Evolutionary conservation across 2,888 invertebrate species (phyloP).

Genomic region (Pristionchus arcanus): DNA sequence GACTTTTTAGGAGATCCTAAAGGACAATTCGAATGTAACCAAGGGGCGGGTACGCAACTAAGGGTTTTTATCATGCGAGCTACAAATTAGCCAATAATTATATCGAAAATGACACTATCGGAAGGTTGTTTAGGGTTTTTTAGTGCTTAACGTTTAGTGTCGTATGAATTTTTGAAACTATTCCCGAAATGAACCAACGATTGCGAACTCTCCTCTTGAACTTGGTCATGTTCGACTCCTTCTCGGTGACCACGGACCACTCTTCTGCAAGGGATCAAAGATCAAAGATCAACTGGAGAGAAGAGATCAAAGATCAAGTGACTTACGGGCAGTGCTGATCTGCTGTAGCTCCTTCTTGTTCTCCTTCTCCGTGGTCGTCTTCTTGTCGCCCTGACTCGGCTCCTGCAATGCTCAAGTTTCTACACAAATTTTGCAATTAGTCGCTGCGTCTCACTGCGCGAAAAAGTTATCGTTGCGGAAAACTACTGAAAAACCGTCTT

Average conservation of each 20-base stretch:
- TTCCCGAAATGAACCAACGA: not conserved
- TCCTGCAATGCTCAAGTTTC: not conserved
- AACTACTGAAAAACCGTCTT: no score
- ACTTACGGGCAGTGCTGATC: no score
- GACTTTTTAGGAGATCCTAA: no score
- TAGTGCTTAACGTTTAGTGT: no score
- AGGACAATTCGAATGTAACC: no score
- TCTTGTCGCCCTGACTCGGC: not conserved
- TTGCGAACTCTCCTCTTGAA: not conserved
- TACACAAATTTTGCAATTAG: not conserved
- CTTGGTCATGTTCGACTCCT: not conserved
- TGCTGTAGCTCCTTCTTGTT: not conserved
- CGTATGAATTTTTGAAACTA: not conserved
- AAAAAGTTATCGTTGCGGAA: no score
- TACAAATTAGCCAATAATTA: slow-evolving; percentile 28
- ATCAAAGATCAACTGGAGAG: not conserved
- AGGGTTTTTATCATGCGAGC: no score
- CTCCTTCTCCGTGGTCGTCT: not conserved
- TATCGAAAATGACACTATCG: no score
- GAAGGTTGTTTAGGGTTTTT: no score
- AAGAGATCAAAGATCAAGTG: not conserved
- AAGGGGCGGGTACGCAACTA: no score
- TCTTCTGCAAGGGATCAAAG: not conserved
- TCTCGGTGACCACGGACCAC: not conserved
- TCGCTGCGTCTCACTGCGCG: not conserved